phyloP scores from a whole-genome alignment of 2,888 invertebrate species.

The Nesidiocoris tenuis region DNA sequence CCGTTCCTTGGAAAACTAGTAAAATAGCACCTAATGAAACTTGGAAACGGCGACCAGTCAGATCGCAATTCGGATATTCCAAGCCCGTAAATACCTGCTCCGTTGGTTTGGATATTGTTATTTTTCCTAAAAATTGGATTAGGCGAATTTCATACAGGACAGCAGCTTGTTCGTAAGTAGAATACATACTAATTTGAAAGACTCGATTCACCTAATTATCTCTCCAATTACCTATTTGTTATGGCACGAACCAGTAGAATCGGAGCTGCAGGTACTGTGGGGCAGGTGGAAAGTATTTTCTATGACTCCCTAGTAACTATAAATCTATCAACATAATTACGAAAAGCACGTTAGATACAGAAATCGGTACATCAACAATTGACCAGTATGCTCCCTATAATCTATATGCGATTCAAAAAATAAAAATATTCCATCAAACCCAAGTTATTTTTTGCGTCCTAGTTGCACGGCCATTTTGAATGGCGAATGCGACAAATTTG shows the following conservation, averaged over 20 bases:
- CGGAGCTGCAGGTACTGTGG: background rate
- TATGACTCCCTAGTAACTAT: background rate
- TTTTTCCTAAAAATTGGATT: background rate
- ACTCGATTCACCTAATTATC: conserved; percentile 9
- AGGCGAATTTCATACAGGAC: background rate
- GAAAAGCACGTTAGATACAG: background rate
- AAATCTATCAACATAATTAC: background rate
- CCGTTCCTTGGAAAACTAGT: background rate
- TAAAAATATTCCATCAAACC: background rate
- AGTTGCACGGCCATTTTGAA: background rate
- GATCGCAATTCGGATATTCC: background rate
- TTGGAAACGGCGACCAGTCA: background rate
- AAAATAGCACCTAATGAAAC: background rate
- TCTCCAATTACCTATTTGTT: background rate
- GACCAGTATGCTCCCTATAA: background rate
- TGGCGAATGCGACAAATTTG: background rate
- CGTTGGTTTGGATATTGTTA: background rate
- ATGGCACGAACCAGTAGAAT: conserved; percentile 25
- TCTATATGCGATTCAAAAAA: background rate
- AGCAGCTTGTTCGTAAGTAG: background rate
- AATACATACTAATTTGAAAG: conserved; percentile 31
- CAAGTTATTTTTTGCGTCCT: background rate
- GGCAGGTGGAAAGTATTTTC: background rate
- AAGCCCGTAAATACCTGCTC: background rate
- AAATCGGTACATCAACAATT: background rate